Evolutionary conservation across 2,888 invertebrate species (phyloP).

Genomic region (Coenonympha arcania): DNA sequence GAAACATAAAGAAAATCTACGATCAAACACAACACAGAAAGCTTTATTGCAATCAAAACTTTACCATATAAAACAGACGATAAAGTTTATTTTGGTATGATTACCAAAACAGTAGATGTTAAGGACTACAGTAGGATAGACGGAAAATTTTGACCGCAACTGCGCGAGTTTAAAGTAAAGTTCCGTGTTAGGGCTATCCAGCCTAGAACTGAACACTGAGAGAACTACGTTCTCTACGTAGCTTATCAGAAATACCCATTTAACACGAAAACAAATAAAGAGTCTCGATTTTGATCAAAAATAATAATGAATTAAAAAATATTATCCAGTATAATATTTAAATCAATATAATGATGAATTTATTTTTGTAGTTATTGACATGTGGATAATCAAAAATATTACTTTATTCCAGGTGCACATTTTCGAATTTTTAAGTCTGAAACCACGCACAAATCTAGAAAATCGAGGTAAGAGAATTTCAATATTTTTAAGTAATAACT

Average conservation of each 20-base stretch:
- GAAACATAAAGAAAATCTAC: too few species aligned
- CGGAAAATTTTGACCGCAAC: constrained; percentile 8
- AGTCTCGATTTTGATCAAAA: too few species aligned
- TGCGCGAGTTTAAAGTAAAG: constrained; percentile 7
- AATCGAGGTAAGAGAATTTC: neutral
- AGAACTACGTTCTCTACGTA: neutral
- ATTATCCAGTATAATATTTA: too few species aligned
- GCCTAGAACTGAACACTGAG: neutral
- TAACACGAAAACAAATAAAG: too few species aligned
- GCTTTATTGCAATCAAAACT: neutral
- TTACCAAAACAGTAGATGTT: neutral
- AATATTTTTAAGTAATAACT: neutral
- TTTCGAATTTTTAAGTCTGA: neutral
- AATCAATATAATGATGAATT: too few species aligned
- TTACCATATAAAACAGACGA: neutral
- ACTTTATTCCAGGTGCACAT: constrained; percentile 10
- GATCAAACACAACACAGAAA: neutral
- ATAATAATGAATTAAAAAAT: too few species aligned
- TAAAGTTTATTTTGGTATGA: neutral
- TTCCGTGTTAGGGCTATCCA: neutral
- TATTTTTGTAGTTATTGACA: too few species aligned
- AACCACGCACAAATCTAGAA: neutral
- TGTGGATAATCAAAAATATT: too few species aligned
- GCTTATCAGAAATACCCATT: neutral
- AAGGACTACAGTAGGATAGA: neutral